Percentiles rank a stretch among this genome's conserved stretches.
These are phyloP conservation scores for Trichosurus vulpecula DNA, from an alignment of 2,797 vertebrate species.

Conservation along the genomic window DNA sequence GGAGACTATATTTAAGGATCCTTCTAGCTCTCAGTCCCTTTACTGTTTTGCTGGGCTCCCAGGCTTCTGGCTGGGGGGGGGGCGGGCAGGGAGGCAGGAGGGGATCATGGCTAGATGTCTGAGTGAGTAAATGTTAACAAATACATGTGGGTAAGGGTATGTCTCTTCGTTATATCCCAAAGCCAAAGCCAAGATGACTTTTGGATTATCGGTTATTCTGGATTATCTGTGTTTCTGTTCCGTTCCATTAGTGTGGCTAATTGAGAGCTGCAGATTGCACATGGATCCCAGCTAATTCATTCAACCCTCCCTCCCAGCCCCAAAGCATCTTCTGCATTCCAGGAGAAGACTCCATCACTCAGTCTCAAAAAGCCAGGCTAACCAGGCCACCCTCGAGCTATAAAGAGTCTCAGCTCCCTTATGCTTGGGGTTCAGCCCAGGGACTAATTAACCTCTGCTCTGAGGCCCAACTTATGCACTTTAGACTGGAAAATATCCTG, in stretches of 20 bases:
- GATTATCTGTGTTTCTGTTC: background rate
- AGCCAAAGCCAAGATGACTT: slow-evolving; percentile 18
- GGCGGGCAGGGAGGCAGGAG: no score
- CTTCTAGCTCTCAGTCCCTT: background rate
- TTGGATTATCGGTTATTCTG: slow-evolving; percentile 9
- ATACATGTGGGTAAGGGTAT: background rate
- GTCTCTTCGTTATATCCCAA: slow-evolving; percentile 14
- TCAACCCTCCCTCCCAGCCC: background rate
- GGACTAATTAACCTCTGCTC: background rate
- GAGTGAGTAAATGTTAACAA: background rate
- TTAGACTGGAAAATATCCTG: background rate
- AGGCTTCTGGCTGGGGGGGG: background rate
- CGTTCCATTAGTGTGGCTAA: background rate
- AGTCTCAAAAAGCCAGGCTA: background rate
- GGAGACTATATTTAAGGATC: background rate
- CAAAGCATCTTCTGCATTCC: background rate
- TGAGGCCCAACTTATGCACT: background rate
- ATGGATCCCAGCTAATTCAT: background rate
- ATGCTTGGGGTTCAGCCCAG: background rate
- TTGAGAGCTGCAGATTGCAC: background rate
- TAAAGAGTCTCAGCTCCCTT: background rate
- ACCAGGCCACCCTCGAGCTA: background rate
- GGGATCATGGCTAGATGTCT: background rate
- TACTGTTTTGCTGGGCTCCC: background rate
- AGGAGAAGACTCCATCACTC: background rate